Evolutionary conservation across 35 echinoderm and acorn worm genomes (phyloP), one percentile per base, ranked within the genome.

Genomic region (Amphiura filiformis): DNA sequence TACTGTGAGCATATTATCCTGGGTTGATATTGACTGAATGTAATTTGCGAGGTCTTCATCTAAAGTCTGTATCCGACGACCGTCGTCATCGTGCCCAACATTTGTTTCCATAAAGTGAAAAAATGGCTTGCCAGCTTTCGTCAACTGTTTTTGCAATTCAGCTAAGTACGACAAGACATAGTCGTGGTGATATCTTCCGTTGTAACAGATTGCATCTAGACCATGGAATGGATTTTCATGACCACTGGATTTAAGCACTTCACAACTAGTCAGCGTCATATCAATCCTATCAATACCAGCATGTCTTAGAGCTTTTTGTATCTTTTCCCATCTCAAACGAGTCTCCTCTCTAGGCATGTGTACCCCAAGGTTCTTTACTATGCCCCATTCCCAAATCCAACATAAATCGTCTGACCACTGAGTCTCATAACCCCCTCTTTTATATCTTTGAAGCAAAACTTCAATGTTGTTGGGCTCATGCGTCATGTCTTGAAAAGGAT

Each of bases 331-430:
- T 32, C 95, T 83, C 32, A 80, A 65, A 18, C 77, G 76, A 15
- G 86, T n/a, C 20, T 87, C 37, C 22, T 85, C 39, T 2, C 84
- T 87, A 1, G 80, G 80, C 26, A 44, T 49, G 37, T 93, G 79
- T 1, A 87, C 89, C 12, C 90, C 79, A 82, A 97, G 75, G 49
- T 91, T 89, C 37, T 93, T 93, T 4, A 84, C 92, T 32, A 97
- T 39, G 1, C 94, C 94, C 94, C 94, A 97, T 80, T 97, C 91
- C 95, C 88, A 93, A n/a, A 36, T 85, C 91, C 88, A 93, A 31
- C 95, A 97, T 5, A 93, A 76, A 80, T 97, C 95, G 38, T 97
- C 91, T 32, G 79, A 84, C 84, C 89, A 93, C 57, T 84, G 42
- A 18, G 88, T 93, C 39, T 88, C 70, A 80, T 92, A 97, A 0